Evolutionary conservation across 1,140 invertebrate genomes (phyloP).

Genomic region (Papilio machaon): DNA sequence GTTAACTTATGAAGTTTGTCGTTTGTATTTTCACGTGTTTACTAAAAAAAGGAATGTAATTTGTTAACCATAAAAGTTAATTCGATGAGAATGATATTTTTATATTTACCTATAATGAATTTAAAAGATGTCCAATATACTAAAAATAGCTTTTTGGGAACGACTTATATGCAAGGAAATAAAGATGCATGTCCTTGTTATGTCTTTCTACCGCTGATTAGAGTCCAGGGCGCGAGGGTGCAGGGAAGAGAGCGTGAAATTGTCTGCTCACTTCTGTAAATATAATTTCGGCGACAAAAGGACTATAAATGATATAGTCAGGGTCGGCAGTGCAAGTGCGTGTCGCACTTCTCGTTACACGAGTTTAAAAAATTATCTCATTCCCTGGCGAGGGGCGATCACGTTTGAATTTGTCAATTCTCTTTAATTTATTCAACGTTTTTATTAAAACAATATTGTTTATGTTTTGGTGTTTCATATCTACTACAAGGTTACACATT

Average conservation of each 20-base stretch:
- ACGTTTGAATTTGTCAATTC: conserved; percentile 34
- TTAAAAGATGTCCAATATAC: background rate
- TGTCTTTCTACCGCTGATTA: conserved; percentile 66
- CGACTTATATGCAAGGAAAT: background rate
- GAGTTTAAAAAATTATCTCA: conserved; percentile 66
- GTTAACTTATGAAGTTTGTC: background rate
- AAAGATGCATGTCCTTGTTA: conserved; percentile 52
- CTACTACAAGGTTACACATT: too few species aligned
- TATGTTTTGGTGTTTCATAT: background rate
- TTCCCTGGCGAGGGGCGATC: conserved; percentile 38
- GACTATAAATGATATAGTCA: conserved; percentile 78
- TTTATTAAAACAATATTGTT: conserved; percentile 36
- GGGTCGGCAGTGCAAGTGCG: conserved; percentile 67
- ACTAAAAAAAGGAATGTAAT: background rate
- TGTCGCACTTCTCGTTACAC: conserved; percentile 69
- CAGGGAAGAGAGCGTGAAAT: conserved; percentile 80
- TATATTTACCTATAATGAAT: background rate
- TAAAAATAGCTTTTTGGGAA: background rate
- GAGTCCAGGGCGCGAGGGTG: conserved; percentile 68
- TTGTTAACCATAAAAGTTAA: background rate
- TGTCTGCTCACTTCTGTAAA: conserved; percentile 82
- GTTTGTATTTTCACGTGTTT: background rate
- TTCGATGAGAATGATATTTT: background rate
- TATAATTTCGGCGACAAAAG: conserved; percentile 82
- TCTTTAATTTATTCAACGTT: conserved; percentile 19